Conservation (phyloP, 2,113 vertebrate genomes). For the Fregetta grallaria region DNA sequence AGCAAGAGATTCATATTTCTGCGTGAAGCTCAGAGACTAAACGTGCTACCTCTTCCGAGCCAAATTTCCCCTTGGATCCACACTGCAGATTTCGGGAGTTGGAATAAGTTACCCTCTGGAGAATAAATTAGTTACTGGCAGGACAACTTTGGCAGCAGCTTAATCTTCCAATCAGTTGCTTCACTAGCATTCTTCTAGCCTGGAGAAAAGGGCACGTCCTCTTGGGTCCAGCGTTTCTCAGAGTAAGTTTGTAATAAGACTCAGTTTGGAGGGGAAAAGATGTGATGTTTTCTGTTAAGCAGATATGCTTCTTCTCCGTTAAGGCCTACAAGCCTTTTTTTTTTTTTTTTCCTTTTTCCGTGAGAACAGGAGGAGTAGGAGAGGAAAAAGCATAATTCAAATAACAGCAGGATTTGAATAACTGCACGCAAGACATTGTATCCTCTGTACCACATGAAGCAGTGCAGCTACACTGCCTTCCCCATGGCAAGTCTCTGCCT, state of each 20-base stretch:
- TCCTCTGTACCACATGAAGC: not conserved
- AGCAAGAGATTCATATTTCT: not conserved
- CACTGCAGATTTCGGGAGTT: not conserved
- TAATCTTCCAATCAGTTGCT: constrained; percentile 32
- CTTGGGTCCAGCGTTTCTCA: not conserved
- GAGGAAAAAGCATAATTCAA: not conserved
- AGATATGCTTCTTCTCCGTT: not conserved
- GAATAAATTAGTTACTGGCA: constrained; percentile 54
- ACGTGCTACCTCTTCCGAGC: not conserved
- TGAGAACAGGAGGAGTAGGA: not conserved
- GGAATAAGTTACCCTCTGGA: constrained; percentile 32
- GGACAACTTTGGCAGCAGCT: constrained; percentile 40
- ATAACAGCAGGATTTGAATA: not conserved
- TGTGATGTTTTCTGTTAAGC: not conserved
- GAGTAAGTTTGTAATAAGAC: not conserved
- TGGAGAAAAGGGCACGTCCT: not conserved
- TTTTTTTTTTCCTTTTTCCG: not conserved
- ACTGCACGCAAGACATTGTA: not conserved
- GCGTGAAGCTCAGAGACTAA: not conserved
- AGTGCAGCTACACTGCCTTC: not conserved
- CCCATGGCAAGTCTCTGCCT: not conserved
- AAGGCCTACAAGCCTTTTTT: not conserved
- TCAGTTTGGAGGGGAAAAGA: not conserved
- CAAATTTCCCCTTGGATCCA: constrained; percentile 35
- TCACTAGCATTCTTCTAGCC: not conserved